Conservation (phyloP, 2,888 invertebrate genomes). For the Aspidiotus rigidus region DNA sequence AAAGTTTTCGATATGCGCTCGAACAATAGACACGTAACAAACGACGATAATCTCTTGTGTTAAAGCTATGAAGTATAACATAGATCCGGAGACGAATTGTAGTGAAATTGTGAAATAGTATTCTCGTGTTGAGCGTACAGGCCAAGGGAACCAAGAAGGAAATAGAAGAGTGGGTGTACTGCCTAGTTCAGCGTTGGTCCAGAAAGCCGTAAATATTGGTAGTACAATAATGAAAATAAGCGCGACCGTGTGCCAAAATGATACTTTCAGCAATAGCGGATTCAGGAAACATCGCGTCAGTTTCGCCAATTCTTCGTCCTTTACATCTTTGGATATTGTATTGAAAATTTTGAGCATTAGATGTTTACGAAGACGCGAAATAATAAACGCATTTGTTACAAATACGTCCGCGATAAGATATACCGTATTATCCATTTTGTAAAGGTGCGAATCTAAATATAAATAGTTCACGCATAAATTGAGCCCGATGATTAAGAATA, state of each 20-base stretch:
- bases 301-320: neutral
- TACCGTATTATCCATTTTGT: neutral
- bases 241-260: neutral
- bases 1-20: neutral
- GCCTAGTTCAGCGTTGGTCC: neutral
- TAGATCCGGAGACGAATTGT: neutral
- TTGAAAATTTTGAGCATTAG: neutral
- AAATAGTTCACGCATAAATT: neutral
- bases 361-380: neutral
- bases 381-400: neutral
- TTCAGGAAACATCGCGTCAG: neutral
- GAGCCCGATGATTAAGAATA: too few relatives aligned
- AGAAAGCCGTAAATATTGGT: neutral
- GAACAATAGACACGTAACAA: neutral
- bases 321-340: neutral
- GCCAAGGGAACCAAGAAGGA: neutral
- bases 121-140: neutral
- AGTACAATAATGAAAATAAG: neutral
- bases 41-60: neutral
- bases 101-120: neutral
- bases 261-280: neutral
- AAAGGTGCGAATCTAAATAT: slow-evolving; percentile 1
- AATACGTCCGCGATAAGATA: neutral
- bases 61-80: neutral
- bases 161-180: neutral